Percentiles rank a stretch among this genome's conserved stretches.
These are phyloP conservation scores for Canis aureus DNA, from an alignment of 2,113 vertebrate species.

Conservation along the genomic window DNA sequence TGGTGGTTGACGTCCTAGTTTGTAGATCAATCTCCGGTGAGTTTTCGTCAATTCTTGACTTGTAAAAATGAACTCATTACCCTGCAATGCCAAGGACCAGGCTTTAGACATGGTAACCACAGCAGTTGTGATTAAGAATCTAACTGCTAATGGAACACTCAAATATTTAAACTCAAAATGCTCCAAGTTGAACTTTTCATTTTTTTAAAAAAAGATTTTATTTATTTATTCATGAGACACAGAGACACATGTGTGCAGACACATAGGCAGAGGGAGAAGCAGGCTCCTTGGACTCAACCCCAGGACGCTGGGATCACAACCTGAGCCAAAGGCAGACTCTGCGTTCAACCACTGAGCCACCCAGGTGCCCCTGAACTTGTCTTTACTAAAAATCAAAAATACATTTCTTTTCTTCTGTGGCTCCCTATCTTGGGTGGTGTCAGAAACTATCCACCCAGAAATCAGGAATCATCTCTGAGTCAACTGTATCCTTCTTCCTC, in stretches of 20 bases:
- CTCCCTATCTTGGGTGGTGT: background rate
- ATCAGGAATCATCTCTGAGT: background rate
- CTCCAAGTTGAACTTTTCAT: background rate
- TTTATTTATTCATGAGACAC: no score
- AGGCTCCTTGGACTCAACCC: no score
- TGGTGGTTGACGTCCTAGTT: background rate
- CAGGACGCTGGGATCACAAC: no score
- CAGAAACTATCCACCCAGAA: background rate
- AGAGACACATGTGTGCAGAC: no score
- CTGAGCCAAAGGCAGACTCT: no score
- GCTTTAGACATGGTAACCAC: background rate
- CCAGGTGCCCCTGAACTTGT: background rate
- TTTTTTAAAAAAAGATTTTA: no score
- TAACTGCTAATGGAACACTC: background rate
- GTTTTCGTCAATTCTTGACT: background rate
- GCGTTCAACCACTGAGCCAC: no score
- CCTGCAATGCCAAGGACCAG: background rate
- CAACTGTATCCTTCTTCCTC: background rate
- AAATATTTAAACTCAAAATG: background rate
- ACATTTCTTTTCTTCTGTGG: background rate
- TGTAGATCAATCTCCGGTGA: background rate
- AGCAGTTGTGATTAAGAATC: background rate
- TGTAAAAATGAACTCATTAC: background rate
- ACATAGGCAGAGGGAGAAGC: no score
- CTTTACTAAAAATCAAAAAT: background rate